Conservation (phyloP, 2,888 invertebrate species). For the Catocala nupta region DNA sequence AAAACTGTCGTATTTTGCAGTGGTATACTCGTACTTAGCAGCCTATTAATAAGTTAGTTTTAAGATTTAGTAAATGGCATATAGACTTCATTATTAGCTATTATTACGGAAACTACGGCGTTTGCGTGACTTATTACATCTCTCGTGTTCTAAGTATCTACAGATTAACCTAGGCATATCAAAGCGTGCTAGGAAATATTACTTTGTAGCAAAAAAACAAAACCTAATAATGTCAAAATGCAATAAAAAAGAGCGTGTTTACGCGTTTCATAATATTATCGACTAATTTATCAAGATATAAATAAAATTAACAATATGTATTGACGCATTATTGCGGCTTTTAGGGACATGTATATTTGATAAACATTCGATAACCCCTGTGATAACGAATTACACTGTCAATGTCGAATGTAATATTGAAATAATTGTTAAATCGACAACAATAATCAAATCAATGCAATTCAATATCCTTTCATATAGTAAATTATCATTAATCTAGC, state of each 20-base stretch:
- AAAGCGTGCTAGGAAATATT: no score
- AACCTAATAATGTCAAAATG: no score
- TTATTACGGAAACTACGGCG: no score
- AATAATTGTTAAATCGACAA: background rate
- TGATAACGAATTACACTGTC: background rate
- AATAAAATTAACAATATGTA: background rate
- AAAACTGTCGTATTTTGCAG: background rate
- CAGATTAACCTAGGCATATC: no score
- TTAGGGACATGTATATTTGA: background rate
- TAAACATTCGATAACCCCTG: background rate
- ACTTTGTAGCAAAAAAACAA: no score
- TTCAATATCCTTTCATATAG: no score
- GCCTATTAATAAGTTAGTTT: background rate
- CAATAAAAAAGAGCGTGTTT: background rate
- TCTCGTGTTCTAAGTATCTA: no score
- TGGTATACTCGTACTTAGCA: no score
- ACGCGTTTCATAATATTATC: background rate
- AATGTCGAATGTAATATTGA: background rate
- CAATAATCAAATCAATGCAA: no score
- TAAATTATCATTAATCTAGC: no score
- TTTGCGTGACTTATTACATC: no score
- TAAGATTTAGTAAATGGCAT: background rate
- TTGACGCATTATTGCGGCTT: conserved; percentile 1
- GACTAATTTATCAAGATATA: conserved; percentile 1
- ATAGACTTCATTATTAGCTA: no score